Evolutionary conservation across 2,113 vertebrate genomes (phyloP), one percentile per base, ranked within the genome.

Genomic region (Neogale vison): DNA sequence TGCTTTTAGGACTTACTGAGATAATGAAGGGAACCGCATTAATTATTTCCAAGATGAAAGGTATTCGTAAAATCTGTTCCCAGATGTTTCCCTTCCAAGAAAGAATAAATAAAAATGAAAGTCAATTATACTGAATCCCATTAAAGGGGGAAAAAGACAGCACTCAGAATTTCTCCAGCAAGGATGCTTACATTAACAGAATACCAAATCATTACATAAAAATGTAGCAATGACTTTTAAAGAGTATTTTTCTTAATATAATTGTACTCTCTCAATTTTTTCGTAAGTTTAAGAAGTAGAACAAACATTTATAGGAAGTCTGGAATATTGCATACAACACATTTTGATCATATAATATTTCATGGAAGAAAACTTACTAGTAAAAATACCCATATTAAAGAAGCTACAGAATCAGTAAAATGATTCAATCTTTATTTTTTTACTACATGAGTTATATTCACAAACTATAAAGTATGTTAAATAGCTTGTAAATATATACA

Each of bases 1-100:
- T 50, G 36, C 23, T 88, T 93, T 89, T 86, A 90, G 69, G 12
- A 96, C 98, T 99, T 99, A 99, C 99, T 96, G 99, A 99, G 96
- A 99, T 98, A 97, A 99, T 99, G 98, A 99, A 99, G 74, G 99
- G 99, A 90, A 99, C 99, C 6, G 99, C 99, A 96, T 99, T 99
- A 95, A 99, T 99, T 97, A 99, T 98, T 98, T 99, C 99, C 98
- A 99, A 97, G 69, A 99, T 98, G 97, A 99, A 99, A 24, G 99
- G 98, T 98, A 99, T 98, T 96, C 99, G 98, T 97, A 99, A 98
- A 96, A 99, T 98, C 98, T 99, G 99, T 96, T 99, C 99, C 99
- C 99, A 99, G 94, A 99, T 99, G 97, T 99, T 99, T 97, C 99
- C 99, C 99, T 99, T 98, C 67, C 88, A 97, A 98, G 91, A 97